Evolutionary conservation across 2,888 invertebrate species (phyloP).

Genomic region (Nebria brevicollis): DNA sequence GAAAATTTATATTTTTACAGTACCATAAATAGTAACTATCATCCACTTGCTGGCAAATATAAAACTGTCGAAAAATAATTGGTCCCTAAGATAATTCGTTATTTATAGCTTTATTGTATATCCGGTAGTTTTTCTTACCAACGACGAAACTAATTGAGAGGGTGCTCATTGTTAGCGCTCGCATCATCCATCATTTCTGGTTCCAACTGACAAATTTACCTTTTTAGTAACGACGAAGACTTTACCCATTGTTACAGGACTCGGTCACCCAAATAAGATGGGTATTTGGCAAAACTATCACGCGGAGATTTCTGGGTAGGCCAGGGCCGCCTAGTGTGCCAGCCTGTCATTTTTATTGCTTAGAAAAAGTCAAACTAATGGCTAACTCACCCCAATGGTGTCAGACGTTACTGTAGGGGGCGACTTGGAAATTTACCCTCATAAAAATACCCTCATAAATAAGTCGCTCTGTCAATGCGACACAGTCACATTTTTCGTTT

Average conservation of each 20-base stretch:
- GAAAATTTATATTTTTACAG: too few relatives aligned
- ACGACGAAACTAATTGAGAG: neutral
- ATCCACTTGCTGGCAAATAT: neutral
- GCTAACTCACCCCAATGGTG: conserved; percentile 47
- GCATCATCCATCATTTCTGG: neutral
- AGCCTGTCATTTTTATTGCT: conserved; percentile 52
- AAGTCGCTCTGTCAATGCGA: conserved; percentile 42
- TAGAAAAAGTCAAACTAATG: conserved; percentile 52
- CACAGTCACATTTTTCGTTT: neutral
- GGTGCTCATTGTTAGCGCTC: neutral
- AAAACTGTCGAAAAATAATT: neutral
- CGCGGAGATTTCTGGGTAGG: neutral
- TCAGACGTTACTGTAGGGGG: conserved; percentile 32
- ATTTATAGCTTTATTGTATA: neutral
- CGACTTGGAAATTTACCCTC: conserved; percentile 45
- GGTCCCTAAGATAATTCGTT: neutral
- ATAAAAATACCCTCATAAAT: conserved; percentile 45
- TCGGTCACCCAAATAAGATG: conserved; percentile 38
- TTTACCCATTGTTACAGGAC: conserved; percentile 43
- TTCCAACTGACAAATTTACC: conserved; percentile 46
- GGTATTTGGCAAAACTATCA: conserved; percentile 5
- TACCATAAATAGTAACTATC: too few relatives aligned
- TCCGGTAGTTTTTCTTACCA: neutral
- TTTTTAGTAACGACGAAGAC: conserved; percentile 34
- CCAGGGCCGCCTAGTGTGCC: conserved; percentile 37